These are phyloP conservation scores for Microtus oregoni DNA, from an alignment of 2,113 vertebrate species.

Conservation along the genomic window DNA sequence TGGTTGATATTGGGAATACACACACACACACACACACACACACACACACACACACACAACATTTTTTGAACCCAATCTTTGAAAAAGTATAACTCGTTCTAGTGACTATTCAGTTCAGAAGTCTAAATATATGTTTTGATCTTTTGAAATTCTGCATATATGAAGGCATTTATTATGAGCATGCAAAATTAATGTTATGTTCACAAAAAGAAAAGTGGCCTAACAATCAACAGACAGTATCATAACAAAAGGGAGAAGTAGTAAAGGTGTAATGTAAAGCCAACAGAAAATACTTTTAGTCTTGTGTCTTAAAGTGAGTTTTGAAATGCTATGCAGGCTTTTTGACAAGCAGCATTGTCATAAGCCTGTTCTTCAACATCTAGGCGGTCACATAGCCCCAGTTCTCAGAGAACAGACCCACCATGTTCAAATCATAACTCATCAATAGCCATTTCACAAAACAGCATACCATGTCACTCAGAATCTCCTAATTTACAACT, in stretches of 20 bases:
- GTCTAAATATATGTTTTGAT: neutral
- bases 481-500: neutral
- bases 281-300: neutral
- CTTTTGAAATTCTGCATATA: neutral
- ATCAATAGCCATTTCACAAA: neutral
- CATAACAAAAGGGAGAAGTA: neutral
- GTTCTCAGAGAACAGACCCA: neutral
- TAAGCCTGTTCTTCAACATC: neutral
- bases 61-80: neutral
- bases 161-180: neutral
- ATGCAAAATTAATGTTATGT: neutral
- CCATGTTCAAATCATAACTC: neutral
- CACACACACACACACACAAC: no score
- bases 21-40: no score
- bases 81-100: neutral
- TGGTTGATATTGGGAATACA: neutral
- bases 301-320: neutral
- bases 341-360: neutral
- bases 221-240: neutral
- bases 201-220: neutral
- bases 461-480: neutral
- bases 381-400: neutral
- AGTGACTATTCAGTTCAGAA: neutral
- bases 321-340: neutral
- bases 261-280: neutral